phyloP scores from a whole-genome alignment of 2,113 vertebrate genomes.

The Chloropsis hardwickii region DNA sequence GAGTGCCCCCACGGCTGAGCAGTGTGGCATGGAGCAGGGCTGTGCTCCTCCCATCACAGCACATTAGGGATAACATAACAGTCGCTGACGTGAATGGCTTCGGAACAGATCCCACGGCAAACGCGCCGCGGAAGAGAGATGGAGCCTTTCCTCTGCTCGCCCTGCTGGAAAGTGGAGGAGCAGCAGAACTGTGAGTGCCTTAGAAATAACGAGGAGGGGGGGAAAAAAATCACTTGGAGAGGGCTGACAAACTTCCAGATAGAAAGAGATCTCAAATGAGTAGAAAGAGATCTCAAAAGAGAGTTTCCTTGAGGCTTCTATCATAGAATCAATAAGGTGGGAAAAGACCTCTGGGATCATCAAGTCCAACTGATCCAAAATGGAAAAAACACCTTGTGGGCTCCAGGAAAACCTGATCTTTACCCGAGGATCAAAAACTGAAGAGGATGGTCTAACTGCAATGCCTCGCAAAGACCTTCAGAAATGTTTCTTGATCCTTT shows the following conservation, averaged over 20 bases:
- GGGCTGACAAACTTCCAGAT: background rate
- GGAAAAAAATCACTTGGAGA: accelerated
- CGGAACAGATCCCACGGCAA: slow-evolving; percentile 35
- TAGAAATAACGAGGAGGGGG: background rate
- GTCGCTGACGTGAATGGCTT: slow-evolving; percentile 32
- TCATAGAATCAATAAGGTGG: background rate
- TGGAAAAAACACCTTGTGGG: accelerated
- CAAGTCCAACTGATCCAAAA: background rate
- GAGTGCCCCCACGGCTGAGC: background rate
- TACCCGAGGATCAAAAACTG: background rate
- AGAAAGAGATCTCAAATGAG: background rate
- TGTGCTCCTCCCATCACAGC: background rate
- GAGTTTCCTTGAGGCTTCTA: background rate
- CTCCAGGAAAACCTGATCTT: background rate
- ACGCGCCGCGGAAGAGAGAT: slow-evolving; percentile 27
- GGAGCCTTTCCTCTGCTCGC: background rate
- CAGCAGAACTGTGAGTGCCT: background rate
- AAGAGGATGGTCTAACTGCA: background rate
- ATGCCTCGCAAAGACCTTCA: background rate
- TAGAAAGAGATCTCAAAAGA: background rate
- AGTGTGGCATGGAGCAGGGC: slow-evolving; percentile 24
- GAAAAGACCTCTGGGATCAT: background rate
- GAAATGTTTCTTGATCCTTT: background rate
- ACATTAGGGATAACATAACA: slow-evolving; percentile 33
- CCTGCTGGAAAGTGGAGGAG: background rate